phyloP scores from a whole-genome alignment of 2,797 vertebrate genomes.

The Cryptoblepharus egeriae region DNA sequence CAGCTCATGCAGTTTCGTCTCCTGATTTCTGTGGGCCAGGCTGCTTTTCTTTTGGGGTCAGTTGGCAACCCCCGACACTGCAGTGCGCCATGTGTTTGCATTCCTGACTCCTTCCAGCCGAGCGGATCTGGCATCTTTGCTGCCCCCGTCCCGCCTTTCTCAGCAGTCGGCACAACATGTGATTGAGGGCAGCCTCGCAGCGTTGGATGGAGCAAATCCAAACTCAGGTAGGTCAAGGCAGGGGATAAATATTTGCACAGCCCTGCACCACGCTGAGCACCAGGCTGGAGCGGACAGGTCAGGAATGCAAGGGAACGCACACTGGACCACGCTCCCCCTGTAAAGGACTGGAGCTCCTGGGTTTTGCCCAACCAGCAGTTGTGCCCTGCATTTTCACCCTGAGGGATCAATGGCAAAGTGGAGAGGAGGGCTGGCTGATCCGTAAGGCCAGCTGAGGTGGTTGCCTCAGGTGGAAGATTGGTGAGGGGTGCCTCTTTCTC shows the following conservation, averaged over 20 bases:
- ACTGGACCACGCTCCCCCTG: not conserved
- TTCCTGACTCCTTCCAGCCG: not conserved
- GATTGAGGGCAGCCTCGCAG: not conserved
- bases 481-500: too few species aligned
- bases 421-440: too few species aligned
- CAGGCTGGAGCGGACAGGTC: not conserved
- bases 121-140: not conserved
- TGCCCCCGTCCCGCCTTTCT: not conserved
- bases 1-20: too few species aligned
- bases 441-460: too few species aligned
- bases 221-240: not conserved
- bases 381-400: not conserved
- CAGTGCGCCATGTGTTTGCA: not conserved
- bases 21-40: not conserved
- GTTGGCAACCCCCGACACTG: not conserved
- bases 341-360: too few species aligned
- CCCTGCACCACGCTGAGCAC: slow-evolving; percentile 1
- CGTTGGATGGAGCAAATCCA: not conserved
- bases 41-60: not conserved
- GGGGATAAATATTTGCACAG: slow-evolving; percentile 34
- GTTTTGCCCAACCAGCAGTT: not conserved
- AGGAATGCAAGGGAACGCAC: slow-evolving; percentile 12
- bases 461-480: too few species aligned
- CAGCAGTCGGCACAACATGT: not conserved
- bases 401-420: not conserved